Base-by-base conservation (phyloP, 2,797 vertebrate genomes). In the Limnodromus scolopaceus region DNA sequence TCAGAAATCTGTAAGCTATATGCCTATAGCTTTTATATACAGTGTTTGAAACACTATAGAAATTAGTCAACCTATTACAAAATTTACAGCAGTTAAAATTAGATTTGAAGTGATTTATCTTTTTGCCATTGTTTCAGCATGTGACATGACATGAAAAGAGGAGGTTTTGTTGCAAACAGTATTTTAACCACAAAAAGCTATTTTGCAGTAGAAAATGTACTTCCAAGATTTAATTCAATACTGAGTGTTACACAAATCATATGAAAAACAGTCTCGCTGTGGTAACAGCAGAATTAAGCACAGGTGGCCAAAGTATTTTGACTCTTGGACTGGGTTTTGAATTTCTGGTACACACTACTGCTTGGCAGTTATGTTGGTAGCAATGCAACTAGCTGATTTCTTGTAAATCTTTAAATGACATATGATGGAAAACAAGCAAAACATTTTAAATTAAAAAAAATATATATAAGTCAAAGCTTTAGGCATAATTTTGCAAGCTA, bases 161-260 rank as follows among this genome's bases (percentile, higher is more conserved):
- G 53, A 84, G 79, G 34, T 27, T 96, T 82, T 91, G 13, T 80
- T 87, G 75, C 77, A 89, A 89, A 72, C 49, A 85, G 27, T 64
- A 41, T 84, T 96, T 93, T 84, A 91, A 93, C 91, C 81, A 83
- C 68, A 89, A 74, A 80, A 83, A 69, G 32, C 28, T 92, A 49
- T 85, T 95, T 93, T 93, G 60, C 88, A 91, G 89, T 30, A 87
- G 90, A 87, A 89, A 75, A 96, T 92, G 75, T 85, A 82, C 87
- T 97, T 88, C 86, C 72, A 94, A 92, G 84, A 91, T 75, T 94
- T 94, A 95, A 91, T 92, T 95, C 53, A 82, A 63, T 90, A 82
- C 70, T 49, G 41, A 79, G 38, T 36, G 46, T 80, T 87, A 83
- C 65, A 92, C 51, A 75, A 83, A 94, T 74, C 64, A 80, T 65